These are phyloP conservation scores for Pachycephus smyrnensis DNA, from an alignment of 2,888 invertebrate species.

Conservation along the genomic window DNA sequence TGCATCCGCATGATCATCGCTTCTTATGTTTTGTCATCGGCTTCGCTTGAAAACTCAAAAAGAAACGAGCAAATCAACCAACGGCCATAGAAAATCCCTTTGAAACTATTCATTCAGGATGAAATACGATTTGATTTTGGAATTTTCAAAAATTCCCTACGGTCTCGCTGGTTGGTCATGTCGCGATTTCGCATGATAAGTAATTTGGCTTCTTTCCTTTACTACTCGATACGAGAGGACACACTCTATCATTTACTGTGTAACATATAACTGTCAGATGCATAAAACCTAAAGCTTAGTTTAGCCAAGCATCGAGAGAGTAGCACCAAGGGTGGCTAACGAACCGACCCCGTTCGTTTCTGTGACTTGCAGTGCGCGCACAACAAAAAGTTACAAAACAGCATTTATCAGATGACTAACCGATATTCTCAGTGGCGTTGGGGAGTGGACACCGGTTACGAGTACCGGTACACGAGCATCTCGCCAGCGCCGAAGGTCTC, in stretches of 20 bases:
- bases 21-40: neutral
- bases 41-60: neutral
- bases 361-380: slow-evolving; percentile 65
- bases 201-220: neutral
- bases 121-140: neutral
- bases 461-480: slow-evolving; percentile 46
- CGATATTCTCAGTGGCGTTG: slow-evolving; percentile 66
- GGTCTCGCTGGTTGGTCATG: neutral
- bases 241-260: neutral
- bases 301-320: neutral
- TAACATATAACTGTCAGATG: neutral
- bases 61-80: neutral
- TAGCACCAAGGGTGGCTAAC: slow-evolving; percentile 53
- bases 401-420: slow-evolving; percentile 68
- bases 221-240: neutral
- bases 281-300: neutral
- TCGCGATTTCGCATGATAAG: neutral
- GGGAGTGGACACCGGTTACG: slow-evolving; percentile 51
- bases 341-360: slow-evolving; percentile 53
- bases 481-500: slow-evolving; percentile 61
- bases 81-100: neutral
- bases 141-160: neutral
- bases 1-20: neutral
- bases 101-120: neutral
- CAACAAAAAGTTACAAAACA: slow-evolving; percentile 66